phyloP scores from a whole-genome alignment of 2,888 invertebrate species.

The Perdita meconis region DNA sequence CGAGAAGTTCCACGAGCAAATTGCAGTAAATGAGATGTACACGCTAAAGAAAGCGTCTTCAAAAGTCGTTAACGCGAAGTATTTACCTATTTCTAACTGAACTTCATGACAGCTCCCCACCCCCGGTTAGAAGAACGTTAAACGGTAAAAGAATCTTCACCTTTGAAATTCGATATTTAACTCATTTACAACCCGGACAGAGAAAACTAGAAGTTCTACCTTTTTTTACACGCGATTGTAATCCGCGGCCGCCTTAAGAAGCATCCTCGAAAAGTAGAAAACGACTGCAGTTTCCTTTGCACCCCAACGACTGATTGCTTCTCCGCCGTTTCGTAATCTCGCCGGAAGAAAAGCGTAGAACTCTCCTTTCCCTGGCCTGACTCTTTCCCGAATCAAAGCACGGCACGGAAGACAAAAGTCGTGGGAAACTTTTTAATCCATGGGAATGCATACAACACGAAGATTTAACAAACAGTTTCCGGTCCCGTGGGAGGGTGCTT shows the following conservation, averaged over 20 bases:
- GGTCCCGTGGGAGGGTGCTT: conserved; percentile 13
- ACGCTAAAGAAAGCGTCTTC: conserved; percentile 2
- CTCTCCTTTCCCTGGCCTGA: background rate
- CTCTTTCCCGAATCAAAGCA: conserved; percentile 3
- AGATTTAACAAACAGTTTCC: conserved; percentile 48
- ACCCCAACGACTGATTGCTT: conserved; percentile 12
- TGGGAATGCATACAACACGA: conserved; percentile 23
- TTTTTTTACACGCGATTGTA: no score
- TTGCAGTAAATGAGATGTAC: conserved; percentile 2
- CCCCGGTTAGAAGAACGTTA: background rate
- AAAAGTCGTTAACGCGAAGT: conserved; percentile 13
- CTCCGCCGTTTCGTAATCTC: background rate
- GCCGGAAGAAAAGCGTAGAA: background rate
- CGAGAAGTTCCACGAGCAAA: background rate
- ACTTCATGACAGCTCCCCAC: background rate
- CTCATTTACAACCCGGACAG: no score
- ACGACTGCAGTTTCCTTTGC: background rate
- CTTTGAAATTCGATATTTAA: background rate
- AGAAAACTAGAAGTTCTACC: no score
- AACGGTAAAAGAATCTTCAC: conserved; percentile 1
- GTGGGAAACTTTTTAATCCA: conserved; percentile 46
- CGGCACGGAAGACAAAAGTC: background rate
- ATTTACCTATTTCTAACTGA: conserved; percentile 20
- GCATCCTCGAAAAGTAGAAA: background rate
- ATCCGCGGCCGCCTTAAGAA: no score